Percentiles rank a stretch among this genome's conserved stretches.
phyloP scores from a whole-genome alignment of 2,888 invertebrate species.

The Tetropium fuscum region DNA sequence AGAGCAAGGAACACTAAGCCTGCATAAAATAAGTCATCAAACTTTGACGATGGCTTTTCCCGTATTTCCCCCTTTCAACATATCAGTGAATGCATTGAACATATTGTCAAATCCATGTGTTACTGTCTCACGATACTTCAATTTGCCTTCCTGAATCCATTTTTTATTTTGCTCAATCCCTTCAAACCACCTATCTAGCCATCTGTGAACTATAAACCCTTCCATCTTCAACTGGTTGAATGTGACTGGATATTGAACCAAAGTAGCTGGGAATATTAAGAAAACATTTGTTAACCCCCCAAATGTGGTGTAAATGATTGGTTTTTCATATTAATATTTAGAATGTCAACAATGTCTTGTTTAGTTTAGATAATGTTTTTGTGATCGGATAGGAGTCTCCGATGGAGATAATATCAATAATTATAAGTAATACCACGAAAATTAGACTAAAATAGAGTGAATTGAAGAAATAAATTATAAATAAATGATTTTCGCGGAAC shows the following conservation, averaged over 20 bases:
- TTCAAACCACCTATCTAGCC: slow-evolving; percentile 70
- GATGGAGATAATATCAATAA: no score
- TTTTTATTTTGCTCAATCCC: slow-evolving; percentile 73
- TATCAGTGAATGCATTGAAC: slow-evolving; percentile 52
- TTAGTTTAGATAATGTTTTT: no score
- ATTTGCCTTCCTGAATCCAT: slow-evolving; percentile 77
- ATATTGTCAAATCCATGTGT: slow-evolving; percentile 72
- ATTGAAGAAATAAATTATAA: no score
- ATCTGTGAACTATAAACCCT: slow-evolving; percentile 52
- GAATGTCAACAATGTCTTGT: no score
- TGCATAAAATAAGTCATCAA: no score
- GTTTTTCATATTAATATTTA: no score
- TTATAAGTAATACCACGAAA: no score
- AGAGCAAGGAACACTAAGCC: no score
- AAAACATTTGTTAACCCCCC: not conserved
- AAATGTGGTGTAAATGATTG: not conserved
- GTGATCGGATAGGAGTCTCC: no score
- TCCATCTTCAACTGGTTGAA: slow-evolving; percentile 53
- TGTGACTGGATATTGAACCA: slow-evolving; percentile 43
- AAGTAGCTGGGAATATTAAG: slow-evolving; percentile 39
- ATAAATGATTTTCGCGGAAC: no score
- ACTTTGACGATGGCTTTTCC: slow-evolving; percentile 57
- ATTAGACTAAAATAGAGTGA: no score
- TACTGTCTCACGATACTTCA: slow-evolving; percentile 78
- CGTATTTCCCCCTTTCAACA: slow-evolving; percentile 52